Evolutionary conservation across 2,797 vertebrate species (phyloP).

Genomic region (Serranus cabrilla): DNA sequence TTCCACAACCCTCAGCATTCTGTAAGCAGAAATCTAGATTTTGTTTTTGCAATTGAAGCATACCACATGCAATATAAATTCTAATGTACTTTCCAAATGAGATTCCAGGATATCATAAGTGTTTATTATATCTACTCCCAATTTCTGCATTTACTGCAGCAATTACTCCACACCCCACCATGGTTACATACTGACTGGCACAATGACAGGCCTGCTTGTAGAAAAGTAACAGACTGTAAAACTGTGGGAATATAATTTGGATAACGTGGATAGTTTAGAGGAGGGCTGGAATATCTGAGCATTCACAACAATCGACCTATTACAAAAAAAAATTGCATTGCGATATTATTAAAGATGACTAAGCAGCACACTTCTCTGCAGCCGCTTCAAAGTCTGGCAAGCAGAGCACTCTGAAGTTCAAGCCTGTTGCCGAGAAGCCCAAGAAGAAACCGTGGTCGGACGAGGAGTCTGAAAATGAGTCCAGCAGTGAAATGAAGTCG

Average conservation of each 20-base stretch:
- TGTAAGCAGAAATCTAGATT: background rate
- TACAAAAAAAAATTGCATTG: background rate
- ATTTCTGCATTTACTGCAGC: background rate
- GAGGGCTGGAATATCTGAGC: background rate
- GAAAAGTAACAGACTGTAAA: background rate
- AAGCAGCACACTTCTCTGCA: background rate
- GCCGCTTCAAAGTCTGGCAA: conserved; percentile 83
- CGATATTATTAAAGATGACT: conserved; percentile 2
- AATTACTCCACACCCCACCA: background rate
- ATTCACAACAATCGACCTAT: no score
- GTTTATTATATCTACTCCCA: background rate
- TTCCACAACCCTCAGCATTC: background rate
- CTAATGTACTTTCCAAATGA: background rate
- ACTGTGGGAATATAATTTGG: background rate
- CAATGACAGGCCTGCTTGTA: background rate
- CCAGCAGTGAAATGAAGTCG: conserved; percentile 64
- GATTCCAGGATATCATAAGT: background rate
- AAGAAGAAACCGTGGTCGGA: conserved; percentile 88
- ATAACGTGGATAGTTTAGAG: background rate
- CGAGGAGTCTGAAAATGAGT: conserved; percentile 70
- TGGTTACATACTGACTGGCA: background rate
- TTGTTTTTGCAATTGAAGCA: background rate
- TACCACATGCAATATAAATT: no score
- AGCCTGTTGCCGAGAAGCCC: conserved; percentile 84
- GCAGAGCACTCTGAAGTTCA: conserved; percentile 92